Percentiles rank a stretch among this genome's conserved stretches.
Evolutionary conservation across 2,113 vertebrate genomes (phyloP).

Genomic region (Danionella cerebrum): DNA sequence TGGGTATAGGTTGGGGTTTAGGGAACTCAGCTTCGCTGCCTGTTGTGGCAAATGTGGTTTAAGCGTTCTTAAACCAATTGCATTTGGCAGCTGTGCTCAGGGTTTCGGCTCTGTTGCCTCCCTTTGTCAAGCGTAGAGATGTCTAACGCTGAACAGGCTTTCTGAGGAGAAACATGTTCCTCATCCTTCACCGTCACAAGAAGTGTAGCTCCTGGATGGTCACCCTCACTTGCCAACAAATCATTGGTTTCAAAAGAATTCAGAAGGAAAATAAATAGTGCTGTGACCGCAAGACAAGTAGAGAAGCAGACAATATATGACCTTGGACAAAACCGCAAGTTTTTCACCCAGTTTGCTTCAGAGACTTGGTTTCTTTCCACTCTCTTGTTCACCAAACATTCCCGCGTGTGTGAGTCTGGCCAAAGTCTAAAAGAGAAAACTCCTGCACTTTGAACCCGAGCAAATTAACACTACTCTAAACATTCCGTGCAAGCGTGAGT

Average conservation of each 20-base stretch:
- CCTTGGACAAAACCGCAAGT: constrained; percentile 14
- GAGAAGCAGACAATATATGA: constrained; percentile 27
- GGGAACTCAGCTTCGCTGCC: not conserved
- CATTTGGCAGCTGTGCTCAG: not conserved
- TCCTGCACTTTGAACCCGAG: no score
- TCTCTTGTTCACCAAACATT: constrained; percentile 9
- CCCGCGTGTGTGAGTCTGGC: no score
- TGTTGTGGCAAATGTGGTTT: constrained; percentile 11
- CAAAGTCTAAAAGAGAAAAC: no score
- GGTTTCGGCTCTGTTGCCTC: constrained; percentile 21
- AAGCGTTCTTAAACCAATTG: not conserved
- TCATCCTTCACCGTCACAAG: constrained; percentile 25
- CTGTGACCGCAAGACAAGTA: constrained; percentile 30
- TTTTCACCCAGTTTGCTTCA: constrained; percentile 30
- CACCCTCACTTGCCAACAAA: not conserved
- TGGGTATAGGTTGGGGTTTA: not conserved
- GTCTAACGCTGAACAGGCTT: not conserved
- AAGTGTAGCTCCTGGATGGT: constrained; percentile 2
- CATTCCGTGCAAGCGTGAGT: no score
- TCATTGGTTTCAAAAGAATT: not conserved
- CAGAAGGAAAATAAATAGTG: constrained; percentile 23
- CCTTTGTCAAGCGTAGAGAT: constrained; percentile 30
- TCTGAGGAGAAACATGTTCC: constrained; percentile 21
- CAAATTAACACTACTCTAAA: no score
- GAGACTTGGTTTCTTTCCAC: not conserved